Conservation (phyloP, 2,797 vertebrate genomes). For the Crenuchus spilurus region DNA sequence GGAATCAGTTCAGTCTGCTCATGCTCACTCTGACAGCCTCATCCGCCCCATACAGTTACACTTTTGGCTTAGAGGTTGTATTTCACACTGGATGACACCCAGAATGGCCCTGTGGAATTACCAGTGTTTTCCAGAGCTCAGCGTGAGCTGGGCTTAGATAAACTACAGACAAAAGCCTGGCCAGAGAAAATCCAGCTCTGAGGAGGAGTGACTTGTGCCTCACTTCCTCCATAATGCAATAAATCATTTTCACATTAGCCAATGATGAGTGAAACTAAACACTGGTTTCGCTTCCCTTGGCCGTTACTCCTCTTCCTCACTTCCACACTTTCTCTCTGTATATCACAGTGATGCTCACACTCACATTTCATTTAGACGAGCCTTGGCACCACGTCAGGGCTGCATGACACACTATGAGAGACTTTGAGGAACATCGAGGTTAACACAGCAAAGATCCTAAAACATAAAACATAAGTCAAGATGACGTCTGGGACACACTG, state of each 20-base stretch:
- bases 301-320: neutral
- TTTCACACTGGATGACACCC: neutral
- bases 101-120: neutral
- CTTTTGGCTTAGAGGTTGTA: neutral
- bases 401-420: neutral
- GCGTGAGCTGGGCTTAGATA: neutral
- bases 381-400: neutral
- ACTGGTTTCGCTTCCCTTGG: neutral
- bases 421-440: neutral
- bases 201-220: neutral
- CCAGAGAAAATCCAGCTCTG: neutral
- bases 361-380: neutral
- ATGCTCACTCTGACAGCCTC: neutral
- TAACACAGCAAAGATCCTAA: neutral
- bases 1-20: constrained; percentile 1
- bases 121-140: neutral
- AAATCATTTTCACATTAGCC: constrained; percentile 12
- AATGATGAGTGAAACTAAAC: neutral
- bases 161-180: neutral
- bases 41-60: neutral
- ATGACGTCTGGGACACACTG: too few relatives aligned
- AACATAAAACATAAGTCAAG: too few relatives aligned
- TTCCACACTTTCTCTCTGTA: neutral
- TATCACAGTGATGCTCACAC: neutral
- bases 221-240: neutral